Conservation (phyloP, 2,797 vertebrate genomes). For the Acanthiza pusilla region DNA sequence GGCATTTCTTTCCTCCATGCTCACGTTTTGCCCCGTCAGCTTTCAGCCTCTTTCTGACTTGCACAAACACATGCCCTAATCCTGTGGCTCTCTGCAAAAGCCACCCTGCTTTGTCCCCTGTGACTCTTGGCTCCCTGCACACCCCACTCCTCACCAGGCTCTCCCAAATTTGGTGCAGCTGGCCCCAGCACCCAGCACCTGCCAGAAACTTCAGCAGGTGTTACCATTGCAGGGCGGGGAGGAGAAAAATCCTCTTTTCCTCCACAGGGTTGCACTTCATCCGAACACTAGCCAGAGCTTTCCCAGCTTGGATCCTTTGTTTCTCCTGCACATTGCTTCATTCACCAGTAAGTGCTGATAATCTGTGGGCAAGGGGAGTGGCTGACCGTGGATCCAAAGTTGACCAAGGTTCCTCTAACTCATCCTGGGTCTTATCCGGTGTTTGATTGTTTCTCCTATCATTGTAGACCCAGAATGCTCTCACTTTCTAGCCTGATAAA, state of each 20-base stretch:
- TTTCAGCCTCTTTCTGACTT: not conserved
- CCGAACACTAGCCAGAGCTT: not conserved
- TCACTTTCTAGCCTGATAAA: not conserved
- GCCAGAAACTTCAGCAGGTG: not conserved
- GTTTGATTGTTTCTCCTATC: not conserved
- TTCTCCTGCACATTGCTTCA: rapidly evolving
- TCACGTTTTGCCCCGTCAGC: not conserved
- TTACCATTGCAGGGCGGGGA: not conserved
- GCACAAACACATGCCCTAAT: rapidly evolving
- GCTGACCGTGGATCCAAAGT: rapidly evolving
- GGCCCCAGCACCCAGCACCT: not conserved
- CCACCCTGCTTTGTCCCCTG: not conserved
- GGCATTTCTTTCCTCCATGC: not conserved
- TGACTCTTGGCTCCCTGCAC: not conserved
- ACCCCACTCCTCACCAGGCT: not conserved
- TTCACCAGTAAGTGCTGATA: rapidly evolving
- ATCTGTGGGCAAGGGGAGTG: rapidly evolving
- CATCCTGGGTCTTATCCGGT: not conserved
- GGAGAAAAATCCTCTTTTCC: rapidly evolving
- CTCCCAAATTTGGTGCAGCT: not conserved
- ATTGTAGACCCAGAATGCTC: not conserved
- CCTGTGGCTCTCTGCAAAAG: not conserved
- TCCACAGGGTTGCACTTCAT: rapidly evolving
- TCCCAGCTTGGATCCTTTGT: rapidly evolving
- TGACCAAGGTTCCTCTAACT: not conserved